phyloP scores from a whole-genome alignment of 2,888 invertebrate genomes.

The Drosophila subquinaria region DNA sequence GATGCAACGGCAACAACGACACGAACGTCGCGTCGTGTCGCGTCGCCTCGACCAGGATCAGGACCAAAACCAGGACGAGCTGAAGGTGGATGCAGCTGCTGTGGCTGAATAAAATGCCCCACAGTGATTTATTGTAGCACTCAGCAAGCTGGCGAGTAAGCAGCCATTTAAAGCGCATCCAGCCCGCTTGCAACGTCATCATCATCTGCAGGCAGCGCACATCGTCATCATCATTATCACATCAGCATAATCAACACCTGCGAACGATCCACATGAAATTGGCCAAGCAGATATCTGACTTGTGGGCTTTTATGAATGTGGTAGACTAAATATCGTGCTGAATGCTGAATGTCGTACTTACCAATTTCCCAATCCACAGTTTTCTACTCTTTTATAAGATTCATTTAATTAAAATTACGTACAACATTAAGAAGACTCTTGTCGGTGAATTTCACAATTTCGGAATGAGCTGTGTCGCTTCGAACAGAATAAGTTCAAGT shows the following conservation, averaged over 20 bases:
- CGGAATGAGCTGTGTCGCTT: too few species aligned
- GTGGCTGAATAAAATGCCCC: constrained; percentile 68
- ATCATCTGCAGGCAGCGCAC: constrained; percentile 33
- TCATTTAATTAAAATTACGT: too few species aligned
- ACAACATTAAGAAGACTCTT: too few species aligned
- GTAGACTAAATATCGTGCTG: too few species aligned
- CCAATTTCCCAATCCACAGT: neutral
- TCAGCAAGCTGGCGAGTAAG: constrained; percentile 50
- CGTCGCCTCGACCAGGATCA: constrained; percentile 1
- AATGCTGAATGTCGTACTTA: neutral
- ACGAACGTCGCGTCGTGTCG: constrained; percentile 1
- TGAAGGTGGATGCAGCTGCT: constrained; percentile 13
- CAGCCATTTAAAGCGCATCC: constrained; percentile 38
- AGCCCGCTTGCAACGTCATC: constrained; percentile 39
- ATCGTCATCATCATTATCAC: constrained; percentile 23
- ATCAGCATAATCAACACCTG: constrained; percentile 21
- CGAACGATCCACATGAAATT: constrained; percentile 15
- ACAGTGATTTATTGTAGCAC: constrained; percentile 73
- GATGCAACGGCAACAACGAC: constrained; percentile 40
- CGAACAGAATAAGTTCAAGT: too few species aligned
- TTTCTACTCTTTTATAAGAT: too few species aligned
- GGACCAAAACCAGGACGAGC: constrained; percentile 4
- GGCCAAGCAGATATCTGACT: constrained; percentile 10
- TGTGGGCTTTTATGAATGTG: neutral
- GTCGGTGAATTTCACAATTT: too few species aligned